Evolutionary conservation across 2,797 vertebrate species (phyloP).

Genomic region (Rhinella marina): DNA sequence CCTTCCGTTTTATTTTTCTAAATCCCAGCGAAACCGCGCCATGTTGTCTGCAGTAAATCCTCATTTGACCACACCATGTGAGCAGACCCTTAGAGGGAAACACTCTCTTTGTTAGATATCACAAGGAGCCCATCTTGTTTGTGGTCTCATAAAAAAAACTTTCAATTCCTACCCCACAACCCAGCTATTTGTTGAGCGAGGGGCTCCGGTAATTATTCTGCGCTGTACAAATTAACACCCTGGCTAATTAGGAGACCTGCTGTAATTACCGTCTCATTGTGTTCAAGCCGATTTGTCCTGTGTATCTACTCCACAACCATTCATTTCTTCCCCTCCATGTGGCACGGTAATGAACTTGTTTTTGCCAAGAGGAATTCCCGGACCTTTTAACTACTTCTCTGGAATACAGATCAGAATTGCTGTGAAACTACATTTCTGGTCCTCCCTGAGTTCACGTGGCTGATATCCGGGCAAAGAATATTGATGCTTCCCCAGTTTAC

Average conservation of each 20-base stretch:
- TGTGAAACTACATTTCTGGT: neutral
- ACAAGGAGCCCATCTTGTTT: neutral
- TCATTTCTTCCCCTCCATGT: slow-evolving; percentile 2
- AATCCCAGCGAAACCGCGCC: no score
- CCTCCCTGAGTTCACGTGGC: no score
- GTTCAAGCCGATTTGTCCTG: slow-evolving; percentile 40
- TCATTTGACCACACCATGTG: no score
- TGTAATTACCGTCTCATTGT: slow-evolving; percentile 73
- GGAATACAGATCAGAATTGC: neutral
- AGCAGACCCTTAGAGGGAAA: no score
- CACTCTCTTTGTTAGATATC: neutral
- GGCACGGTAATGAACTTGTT: slow-evolving; percentile 12
- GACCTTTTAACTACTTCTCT: neutral
- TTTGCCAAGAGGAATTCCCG: neutral
- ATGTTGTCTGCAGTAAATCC: no score
- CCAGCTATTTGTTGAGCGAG: slow-evolving; percentile 71
- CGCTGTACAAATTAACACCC: slow-evolving; percentile 73
- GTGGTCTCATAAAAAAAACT: neutral
- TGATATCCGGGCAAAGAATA: no score
- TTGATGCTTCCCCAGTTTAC: no score
- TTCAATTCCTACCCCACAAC: slow-evolving; percentile 43
- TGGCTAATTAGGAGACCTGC: slow-evolving; percentile 74
- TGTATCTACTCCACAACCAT: slow-evolving; percentile 13
- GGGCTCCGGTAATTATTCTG: slow-evolving; percentile 71
- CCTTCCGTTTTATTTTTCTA: no score